Evolutionary conservation across 1,140 invertebrate genomes (phyloP).

Genomic region (Habropoda laboriosa): DNA sequence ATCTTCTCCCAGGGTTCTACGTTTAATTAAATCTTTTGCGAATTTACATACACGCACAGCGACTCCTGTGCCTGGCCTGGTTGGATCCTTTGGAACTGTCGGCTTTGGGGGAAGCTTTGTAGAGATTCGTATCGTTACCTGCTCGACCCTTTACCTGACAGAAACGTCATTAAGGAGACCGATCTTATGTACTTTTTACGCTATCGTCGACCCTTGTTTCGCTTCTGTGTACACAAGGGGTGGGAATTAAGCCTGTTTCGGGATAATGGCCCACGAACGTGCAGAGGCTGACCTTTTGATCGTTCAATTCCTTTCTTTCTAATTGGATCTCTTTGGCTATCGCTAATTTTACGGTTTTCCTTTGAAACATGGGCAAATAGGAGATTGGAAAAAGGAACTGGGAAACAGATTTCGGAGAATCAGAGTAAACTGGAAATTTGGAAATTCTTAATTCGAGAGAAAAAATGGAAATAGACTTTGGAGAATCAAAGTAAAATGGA

Average conservation of each 20-base stretch:
- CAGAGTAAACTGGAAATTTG: no score
- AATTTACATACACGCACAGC: slow-evolving; percentile 77
- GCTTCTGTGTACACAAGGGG: background rate
- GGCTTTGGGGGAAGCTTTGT: slow-evolving; percentile 70
- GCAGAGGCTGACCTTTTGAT: slow-evolving; percentile 6
- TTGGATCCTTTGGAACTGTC: slow-evolving; percentile 73
- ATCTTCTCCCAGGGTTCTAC: slow-evolving; percentile 63
- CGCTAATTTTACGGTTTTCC: no score
- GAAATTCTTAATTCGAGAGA: no score
- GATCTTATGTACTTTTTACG: slow-evolving; percentile 39
- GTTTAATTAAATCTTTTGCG: slow-evolving; percentile 81
- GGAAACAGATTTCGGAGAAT: no score
- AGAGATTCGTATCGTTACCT: slow-evolving; percentile 74
- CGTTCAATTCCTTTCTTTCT: background rate
- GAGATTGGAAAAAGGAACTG: no score
- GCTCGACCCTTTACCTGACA: slow-evolving; percentile 37
- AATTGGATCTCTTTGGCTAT: no score
- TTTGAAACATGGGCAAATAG: no score
- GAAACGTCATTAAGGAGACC: slow-evolving; percentile 35
- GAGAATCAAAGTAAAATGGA: no score
- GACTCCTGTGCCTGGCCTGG: slow-evolving; percentile 41
- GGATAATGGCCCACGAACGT: background rate
- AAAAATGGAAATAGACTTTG: no score
- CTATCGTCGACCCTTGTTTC: slow-evolving; percentile 29
- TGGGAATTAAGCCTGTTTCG: background rate